A percentile compares a stretch with the other conserved stretches of the same genome.
phyloP scores from a whole-genome alignment of 2,888 invertebrate genomes.

The Trachelus stipa region DNA sequence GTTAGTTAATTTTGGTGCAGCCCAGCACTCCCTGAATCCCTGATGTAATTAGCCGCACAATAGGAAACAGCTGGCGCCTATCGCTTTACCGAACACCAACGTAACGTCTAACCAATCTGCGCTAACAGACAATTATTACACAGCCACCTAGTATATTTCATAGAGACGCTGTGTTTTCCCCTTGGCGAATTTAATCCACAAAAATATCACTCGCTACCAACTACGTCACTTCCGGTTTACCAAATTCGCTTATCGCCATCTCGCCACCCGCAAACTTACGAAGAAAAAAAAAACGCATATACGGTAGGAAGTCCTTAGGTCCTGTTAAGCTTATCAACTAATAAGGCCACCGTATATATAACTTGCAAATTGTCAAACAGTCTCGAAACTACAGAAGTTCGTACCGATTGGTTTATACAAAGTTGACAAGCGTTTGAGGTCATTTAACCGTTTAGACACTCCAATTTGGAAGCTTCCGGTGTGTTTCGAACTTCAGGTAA shows the following conservation, averaged over 20 bases:
- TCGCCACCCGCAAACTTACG: background rate
- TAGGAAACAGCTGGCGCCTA: conserved; percentile 55
- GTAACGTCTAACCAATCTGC: conserved; percentile 54
- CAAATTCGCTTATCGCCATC: background rate
- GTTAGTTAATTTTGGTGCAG: conserved; percentile 59
- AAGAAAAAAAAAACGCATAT: too few relatives aligned
- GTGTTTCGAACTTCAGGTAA: conserved; percentile 11
- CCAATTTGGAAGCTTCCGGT: background rate
- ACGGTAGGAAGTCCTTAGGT: background rate
- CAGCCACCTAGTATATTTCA: conserved; percentile 39
- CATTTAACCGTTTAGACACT: conserved; percentile 13
- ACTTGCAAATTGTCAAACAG: background rate
- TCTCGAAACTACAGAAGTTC: background rate
- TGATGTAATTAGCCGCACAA: conserved; percentile 61
- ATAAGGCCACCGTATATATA: background rate
- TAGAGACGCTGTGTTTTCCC: background rate
- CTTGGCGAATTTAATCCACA: background rate
- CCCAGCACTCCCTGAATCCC: conserved; percentile 52
- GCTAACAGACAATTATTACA: conserved; percentile 51
- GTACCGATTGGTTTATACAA: conserved; percentile 22
- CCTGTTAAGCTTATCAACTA: background rate
- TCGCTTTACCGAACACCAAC: conserved; percentile 35
- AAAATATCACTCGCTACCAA: background rate
- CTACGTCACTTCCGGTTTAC: too few relatives aligned
- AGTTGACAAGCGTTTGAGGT: conserved; percentile 5